Evolutionary conservation across 2,797 vertebrate genomes (phyloP).

Genomic region (Nyctibius grandis): DNA sequence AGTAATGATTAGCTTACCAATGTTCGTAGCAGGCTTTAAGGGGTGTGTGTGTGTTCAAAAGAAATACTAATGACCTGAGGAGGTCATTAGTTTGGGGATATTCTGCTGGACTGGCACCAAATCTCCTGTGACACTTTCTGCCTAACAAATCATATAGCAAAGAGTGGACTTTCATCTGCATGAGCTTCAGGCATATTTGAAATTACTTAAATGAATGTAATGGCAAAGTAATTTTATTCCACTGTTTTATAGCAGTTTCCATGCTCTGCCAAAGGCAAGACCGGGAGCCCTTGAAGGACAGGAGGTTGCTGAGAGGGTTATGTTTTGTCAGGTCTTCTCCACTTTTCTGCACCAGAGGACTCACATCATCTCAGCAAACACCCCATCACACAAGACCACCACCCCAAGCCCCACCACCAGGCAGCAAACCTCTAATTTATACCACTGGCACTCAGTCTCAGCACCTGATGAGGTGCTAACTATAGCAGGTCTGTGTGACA

Average conservation of each 20-base stretch:
- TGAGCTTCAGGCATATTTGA: slow-evolving; percentile 5
- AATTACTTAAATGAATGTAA: slow-evolving; percentile 21
- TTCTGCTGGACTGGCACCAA: not conserved
- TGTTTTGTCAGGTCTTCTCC: not conserved
- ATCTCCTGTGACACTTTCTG: not conserved
- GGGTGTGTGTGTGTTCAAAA: not conserved
- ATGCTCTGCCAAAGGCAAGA: not conserved
- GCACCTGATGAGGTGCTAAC: slow-evolving; percentile 19
- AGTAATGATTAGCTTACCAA: not conserved
- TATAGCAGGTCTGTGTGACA: not conserved
- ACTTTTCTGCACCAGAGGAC: not conserved
- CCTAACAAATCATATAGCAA: not conserved
- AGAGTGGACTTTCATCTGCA: not conserved
- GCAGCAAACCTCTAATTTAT: not conserved
- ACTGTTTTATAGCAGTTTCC: not conserved
- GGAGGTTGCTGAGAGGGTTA: not conserved
- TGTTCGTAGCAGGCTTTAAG: not conserved
- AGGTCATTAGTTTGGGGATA: not conserved
- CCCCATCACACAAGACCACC: not conserved
- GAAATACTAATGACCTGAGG: not conserved
- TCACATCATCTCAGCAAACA: not conserved
- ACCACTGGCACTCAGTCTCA: not conserved
- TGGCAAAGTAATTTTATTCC: slow-evolving; percentile 28
- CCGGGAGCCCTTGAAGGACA: not conserved
- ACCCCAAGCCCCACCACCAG: not conserved